Evolutionary conservation across 2,888 invertebrate genomes (phyloP).

Genomic region (Hyposoter dolosus): DNA sequence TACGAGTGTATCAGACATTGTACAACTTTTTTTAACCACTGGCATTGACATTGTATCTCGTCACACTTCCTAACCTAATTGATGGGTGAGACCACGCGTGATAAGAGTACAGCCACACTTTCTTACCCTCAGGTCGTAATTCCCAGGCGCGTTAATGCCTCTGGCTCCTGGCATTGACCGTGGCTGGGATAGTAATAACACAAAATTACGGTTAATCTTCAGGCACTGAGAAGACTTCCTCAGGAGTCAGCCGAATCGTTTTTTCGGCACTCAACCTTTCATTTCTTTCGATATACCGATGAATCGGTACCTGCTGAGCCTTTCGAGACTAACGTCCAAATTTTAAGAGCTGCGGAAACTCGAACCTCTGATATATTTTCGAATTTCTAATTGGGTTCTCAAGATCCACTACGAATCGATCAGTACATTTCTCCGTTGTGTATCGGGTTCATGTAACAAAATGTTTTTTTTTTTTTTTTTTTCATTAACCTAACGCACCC

Average conservation of each 20-base stretch:
- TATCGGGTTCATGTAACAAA: neutral
- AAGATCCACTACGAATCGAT: neutral
- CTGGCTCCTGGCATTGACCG: conserved; percentile 36
- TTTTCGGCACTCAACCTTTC: neutral
- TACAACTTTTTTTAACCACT: conserved; percentile 29
- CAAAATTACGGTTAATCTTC: conserved; percentile 23
- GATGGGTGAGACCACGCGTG: conserved; percentile 14
- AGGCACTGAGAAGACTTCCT: neutral
- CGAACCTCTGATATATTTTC: neutral
- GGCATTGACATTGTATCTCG: conserved; percentile 60
- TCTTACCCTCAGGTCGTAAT: neutral
- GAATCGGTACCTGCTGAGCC: neutral
- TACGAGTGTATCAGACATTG: neutral
- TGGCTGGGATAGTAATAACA: conserved; percentile 14
- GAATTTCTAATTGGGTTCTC: neutral
- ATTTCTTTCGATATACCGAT: neutral
- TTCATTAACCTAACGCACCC: neutral
- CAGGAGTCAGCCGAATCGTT: neutral
- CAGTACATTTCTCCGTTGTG: neutral
- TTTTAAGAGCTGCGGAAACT: neutral
- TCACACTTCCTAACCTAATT: conserved; percentile 43
- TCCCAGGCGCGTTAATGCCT: conserved; percentile 1
- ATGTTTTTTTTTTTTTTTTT: neutral
- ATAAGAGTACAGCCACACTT: conserved; percentile 10
- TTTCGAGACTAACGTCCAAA: neutral